Base-by-base conservation (phyloP, 2,888 invertebrate genomes). In the Sceliomorpha sp. region DNA sequence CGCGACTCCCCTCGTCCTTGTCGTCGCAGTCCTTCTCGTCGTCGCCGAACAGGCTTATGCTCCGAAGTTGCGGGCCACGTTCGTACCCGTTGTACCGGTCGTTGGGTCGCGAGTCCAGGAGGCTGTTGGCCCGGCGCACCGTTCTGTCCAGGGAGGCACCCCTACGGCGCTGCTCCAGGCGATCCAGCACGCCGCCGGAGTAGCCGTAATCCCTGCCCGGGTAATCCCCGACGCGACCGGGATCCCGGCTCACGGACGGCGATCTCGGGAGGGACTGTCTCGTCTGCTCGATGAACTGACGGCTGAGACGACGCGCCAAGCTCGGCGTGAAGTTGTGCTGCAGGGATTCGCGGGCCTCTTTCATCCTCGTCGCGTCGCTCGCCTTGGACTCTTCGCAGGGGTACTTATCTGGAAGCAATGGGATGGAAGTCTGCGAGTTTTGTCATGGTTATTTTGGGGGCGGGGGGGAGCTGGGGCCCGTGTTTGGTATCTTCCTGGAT, bases 281-380 rank as follows among this genome's bases (percentile, higher is more conserved):
- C 8, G 84, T 84, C 55, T 83, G 82, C 64, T 87, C 87, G 73
- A 84, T 82, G 64, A 87, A 83, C 34, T 85, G 86, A 7, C 84
- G 79, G 62, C 85, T 86, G 69, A 88, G 67, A 6, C 88, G 75
- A 8, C 84, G 79, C 27, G 88, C 84, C 60, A 88, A 64, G 60
- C 85, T 82, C 13, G 88, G 88, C 24, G 88, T 88, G 62, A 86
- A 87, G 62, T 68, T 84, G 39, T 81, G 80, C 48, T 85, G 83
- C 45, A 83, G 42, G 6, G 77, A 71, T 14, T 82, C 81, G 44
- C 76, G 79, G 17, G 77, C 67, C 45, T 82, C 81, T 51, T 75
- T 81, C 39, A 68, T 59, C 13, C 75, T 59, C 32, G 64, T 56
- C 51, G 66, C 47, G 34, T 69, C 74, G 40, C 70, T 73, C 56